Percentiles rank a stretch among this genome's conserved stretches.
phyloP scores from a whole-genome alignment of 2,797 vertebrate genomes.

The Syngnathus rostellatus region DNA sequence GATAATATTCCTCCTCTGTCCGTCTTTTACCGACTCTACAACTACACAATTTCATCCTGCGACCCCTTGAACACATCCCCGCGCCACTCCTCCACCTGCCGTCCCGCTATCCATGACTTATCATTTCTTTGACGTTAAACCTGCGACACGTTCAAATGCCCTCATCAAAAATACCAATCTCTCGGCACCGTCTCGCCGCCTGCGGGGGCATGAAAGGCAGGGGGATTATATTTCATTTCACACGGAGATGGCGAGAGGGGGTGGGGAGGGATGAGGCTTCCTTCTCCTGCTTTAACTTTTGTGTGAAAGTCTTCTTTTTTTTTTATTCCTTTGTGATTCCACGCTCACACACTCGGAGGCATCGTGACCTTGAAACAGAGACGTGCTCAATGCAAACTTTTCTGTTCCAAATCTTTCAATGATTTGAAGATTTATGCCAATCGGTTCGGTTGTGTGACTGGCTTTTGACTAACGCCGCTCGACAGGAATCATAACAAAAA shows the following conservation, averaged over 20 bases:
- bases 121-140: slow-evolving; percentile 50
- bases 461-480: neutral
- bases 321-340: slow-evolving; percentile 51
- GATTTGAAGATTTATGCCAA: neutral
- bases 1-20: neutral
- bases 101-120: slow-evolving; percentile 30
- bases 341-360: slow-evolving; percentile 33
- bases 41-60: neutral
- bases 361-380: slow-evolving; percentile 35
- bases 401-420: neutral
- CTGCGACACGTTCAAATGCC: slow-evolving; percentile 48
- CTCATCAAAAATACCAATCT: slow-evolving; percentile 57
- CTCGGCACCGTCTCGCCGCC: slow-evolving; percentile 38
- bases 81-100: slow-evolving; percentile 7
- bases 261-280: slow-evolving; percentile 16
- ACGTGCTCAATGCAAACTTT: neutral
- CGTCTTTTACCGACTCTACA: neutral
- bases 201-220: slow-evolving; percentile 50
- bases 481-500: neutral
- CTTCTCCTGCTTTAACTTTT: slow-evolving; percentile 42
- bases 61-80: neutral
- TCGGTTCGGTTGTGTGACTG: neutral
- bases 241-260: neutral
- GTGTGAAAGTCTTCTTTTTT: slow-evolving; percentile 48
- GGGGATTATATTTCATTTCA: slow-evolving; percentile 55